Evolutionary conservation across 1,140 invertebrate genomes (phyloP), one percentile per base, ranked within the genome.

Genomic region (Orchesella cincta): DNA sequence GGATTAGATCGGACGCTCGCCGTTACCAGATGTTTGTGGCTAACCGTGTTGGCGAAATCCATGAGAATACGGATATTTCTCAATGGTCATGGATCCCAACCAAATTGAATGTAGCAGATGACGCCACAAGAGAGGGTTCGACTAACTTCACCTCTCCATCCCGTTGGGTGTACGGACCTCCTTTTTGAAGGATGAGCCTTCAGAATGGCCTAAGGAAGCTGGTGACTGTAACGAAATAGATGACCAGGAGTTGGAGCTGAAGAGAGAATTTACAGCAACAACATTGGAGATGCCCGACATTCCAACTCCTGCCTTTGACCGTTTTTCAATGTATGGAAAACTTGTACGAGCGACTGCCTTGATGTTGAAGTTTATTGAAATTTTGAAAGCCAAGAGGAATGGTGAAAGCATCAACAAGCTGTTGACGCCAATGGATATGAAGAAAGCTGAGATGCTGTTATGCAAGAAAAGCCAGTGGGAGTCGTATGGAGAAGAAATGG

Each of bases 21-120:
- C 26, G 62, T 5, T 67, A 31, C 62, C 62, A 67, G 62, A 26
- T 31, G 31, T 67, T 31, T 33, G 62, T 67, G 12, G 62, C 62
- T 1, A 31, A 31, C 36, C 29, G 62, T 3, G 62, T 67, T 12
- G 62, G 62, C 26, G 62, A 67, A 23, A 67, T 67, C 31, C 62
- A 67, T 5, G 62, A 67, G 31, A 67, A 31, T 31, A 67, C 28
- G 2, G 62, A 67, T 5, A 8, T 12, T 2, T 8, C 28, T 2
- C 28, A 46, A 33, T 29, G 75, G 76, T 8, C 33, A 39, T 74
- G 74, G 74, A 29, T 67, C 2, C 74, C 74, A 1, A 31, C 57
- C 5, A 23, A 20, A 8, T 12, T 67, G 12, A 76, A 76, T 46
- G 29, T 57, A 26, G 74, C 74, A 1, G 74, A 76, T 46, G 74